These are phyloP conservation scores for Melanotaenia trifasciata DNA, from an alignment of 2,797 vertebrate genomes.

Conservation along the genomic window DNA sequence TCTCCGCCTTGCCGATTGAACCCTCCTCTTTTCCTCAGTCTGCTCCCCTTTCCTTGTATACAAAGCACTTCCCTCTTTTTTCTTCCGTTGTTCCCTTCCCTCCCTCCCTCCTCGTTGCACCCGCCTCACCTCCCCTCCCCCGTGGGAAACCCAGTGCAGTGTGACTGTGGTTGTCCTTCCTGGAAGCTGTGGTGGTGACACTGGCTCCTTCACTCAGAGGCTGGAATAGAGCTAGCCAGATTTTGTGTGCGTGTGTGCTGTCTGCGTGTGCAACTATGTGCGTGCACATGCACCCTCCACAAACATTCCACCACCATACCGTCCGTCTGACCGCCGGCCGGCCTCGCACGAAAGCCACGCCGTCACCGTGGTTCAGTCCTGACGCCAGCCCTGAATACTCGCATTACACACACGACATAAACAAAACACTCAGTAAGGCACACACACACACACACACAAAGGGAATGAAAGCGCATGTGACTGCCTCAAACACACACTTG, in stretches of 20 bases:
- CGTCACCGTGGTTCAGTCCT: slow-evolving; percentile 74
- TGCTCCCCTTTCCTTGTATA: slow-evolving; percentile 7
- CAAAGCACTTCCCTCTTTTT: slow-evolving; percentile 39
- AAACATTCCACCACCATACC: slow-evolving; percentile 80
- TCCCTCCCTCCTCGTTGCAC: slow-evolving; percentile 49
- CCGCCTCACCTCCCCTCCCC: slow-evolving; percentile 71
- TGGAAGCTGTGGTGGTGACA: slow-evolving; percentile 84
- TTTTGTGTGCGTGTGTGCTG: slow-evolving; percentile 47
- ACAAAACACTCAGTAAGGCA: slow-evolving; percentile 60
- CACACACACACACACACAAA: slow-evolving; percentile 29
- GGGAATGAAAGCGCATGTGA: slow-evolving; percentile 52
- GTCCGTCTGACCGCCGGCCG: slow-evolving; percentile 75
- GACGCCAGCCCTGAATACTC: slow-evolving; percentile 77
- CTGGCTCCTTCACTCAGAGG: slow-evolving; percentile 74
- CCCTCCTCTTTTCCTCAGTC: slow-evolving; percentile 44
- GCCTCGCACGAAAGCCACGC: slow-evolving; percentile 80
- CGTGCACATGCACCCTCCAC: slow-evolving; percentile 61
- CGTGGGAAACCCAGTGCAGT: slow-evolving; percentile 83
- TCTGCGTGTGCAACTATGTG: slow-evolving; percentile 42
- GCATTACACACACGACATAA: slow-evolving; percentile 66
- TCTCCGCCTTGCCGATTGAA: slow-evolving; percentile 3
- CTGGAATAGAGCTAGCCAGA: slow-evolving; percentile 74
- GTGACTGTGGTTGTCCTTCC: slow-evolving; percentile 84
- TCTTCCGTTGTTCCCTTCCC: slow-evolving; percentile 44
- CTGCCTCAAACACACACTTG: slow-evolving; percentile 61